Conservation (phyloP, 1,140 invertebrate species). For the Megalonaias nervosa region DNA sequence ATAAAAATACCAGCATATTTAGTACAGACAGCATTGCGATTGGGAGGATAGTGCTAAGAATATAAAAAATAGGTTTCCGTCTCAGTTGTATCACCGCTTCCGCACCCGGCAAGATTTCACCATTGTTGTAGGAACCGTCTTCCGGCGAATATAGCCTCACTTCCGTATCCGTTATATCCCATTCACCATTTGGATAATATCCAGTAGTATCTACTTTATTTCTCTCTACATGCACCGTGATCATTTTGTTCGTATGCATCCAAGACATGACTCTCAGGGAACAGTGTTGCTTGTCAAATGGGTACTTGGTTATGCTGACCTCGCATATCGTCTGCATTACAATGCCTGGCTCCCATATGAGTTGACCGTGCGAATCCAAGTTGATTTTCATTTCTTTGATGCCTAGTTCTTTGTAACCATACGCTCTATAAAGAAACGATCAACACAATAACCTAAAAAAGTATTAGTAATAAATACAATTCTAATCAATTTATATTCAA, state of each 20-base stretch:
- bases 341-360: slow-evolving; percentile 62
- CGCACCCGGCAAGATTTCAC: slow-evolving; percentile 46
- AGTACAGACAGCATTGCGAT: slow-evolving; percentile 76
- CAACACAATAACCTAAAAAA: too few species aligned
- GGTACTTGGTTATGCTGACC: slow-evolving; percentile 59
- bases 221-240: slow-evolving; percentile 41
- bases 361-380: slow-evolving; percentile 49
- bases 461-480: too few species aligned
- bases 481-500: too few species aligned
- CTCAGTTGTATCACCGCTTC: slow-evolving; percentile 64
- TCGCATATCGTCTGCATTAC: slow-evolving; percentile 60
- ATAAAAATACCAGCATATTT: slow-evolving; percentile 75
- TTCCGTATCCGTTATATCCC: slow-evolving; percentile 48
- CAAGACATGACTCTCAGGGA: slow-evolving; percentile 69
- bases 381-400: slow-evolving; percentile 58
- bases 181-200: slow-evolving; percentile 55
- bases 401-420: slow-evolving; percentile 58
- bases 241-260: slow-evolving; percentile 67
- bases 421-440: slow-evolving; percentile 44
- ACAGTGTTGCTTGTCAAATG: slow-evolving; percentile 62
- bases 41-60: slow-evolving; percentile 76
- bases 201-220: slow-evolving; percentile 22
- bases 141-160: slow-evolving; percentile 43
- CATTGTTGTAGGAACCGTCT: slow-evolving; percentile 30
- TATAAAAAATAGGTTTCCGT: slow-evolving; percentile 68